Evolutionary conservation across 2,797 vertebrate species (phyloP).

Genomic region (Propithecus deckenii): DNA sequence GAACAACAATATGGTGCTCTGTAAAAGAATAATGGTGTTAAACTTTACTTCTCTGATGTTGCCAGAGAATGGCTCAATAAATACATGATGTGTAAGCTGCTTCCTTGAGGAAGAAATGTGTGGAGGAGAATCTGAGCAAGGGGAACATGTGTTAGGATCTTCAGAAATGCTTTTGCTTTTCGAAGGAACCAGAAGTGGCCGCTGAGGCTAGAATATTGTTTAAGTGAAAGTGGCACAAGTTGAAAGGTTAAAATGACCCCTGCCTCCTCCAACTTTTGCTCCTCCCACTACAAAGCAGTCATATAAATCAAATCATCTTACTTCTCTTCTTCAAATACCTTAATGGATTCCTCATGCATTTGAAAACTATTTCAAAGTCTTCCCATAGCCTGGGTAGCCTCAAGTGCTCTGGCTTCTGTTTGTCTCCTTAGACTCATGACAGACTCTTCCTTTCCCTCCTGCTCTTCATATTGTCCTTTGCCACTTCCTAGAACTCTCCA

Average conservation of each 20-base stretch:
- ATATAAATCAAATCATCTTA: background rate
- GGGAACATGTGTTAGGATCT: rapidly evolving
- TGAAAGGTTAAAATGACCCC: background rate
- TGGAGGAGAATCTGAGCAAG: background rate
- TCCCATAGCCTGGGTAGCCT: background rate
- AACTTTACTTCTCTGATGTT: background rate
- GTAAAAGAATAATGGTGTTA: background rate
- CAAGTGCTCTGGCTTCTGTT: background rate
- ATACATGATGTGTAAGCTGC: background rate
- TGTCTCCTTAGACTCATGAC: background rate
- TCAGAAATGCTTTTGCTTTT: background rate
- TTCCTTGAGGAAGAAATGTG: background rate
- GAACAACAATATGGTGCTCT: background rate
- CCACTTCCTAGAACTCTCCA: background rate
- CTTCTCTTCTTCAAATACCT: background rate
- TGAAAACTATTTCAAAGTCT: background rate
- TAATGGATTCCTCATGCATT: slow-evolving; percentile 10
- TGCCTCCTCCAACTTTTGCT: background rate
- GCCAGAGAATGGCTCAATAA: background rate
- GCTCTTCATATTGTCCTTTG: background rate
- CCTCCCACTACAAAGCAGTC: background rate
- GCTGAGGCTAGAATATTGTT: background rate
- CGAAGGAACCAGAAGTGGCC: background rate
- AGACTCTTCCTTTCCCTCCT: background rate
- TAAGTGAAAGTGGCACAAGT: background rate